Evolutionary conservation across 2,113 vertebrate genomes (phyloP).

Genomic region (Neopipo cinnamomea): DNA sequence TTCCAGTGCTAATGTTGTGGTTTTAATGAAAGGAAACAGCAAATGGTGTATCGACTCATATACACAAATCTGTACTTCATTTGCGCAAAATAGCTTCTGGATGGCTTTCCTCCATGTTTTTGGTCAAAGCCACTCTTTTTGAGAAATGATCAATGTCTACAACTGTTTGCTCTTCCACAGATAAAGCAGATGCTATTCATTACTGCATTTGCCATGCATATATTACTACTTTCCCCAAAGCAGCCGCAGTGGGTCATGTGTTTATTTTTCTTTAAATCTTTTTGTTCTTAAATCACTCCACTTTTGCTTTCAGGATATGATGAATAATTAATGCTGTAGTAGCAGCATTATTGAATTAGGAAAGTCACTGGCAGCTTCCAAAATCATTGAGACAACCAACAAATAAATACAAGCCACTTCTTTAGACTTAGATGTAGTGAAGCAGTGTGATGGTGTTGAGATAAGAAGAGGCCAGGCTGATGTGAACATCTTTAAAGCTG

Average conservation of each 20-base stretch:
- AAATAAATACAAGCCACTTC: slow-evolving; percentile 50
- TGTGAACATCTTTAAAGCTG: not conserved
- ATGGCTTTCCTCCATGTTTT: slow-evolving; percentile 71
- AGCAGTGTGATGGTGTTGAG: not conserved
- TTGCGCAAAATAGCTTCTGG: slow-evolving; percentile 82
- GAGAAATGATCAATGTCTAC: slow-evolving; percentile 81
- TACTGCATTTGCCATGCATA: slow-evolving; percentile 72
- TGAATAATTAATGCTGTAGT: slow-evolving; percentile 59
- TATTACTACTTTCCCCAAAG: slow-evolving; percentile 62
- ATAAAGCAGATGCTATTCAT: slow-evolving; percentile 88
- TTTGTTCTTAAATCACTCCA: slow-evolving; percentile 59
- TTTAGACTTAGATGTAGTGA: not conserved
- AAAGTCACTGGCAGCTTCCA: slow-evolving; percentile 44
- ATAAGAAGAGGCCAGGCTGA: not conserved
- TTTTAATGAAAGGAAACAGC: slow-evolving; percentile 83
- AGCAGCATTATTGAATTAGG: slow-evolving; percentile 38
- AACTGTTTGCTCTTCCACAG: slow-evolving; percentile 72
- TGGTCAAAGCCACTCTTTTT: slow-evolving; percentile 72
- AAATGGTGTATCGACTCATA: slow-evolving; percentile 73
- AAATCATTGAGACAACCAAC: slow-evolving; percentile 44
- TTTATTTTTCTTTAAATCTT: slow-evolving; percentile 66
- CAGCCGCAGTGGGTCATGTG: slow-evolving; percentile 56
- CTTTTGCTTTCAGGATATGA: slow-evolving; percentile 57
- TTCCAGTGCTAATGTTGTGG: slow-evolving; percentile 79
- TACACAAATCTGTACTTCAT: slow-evolving; percentile 84